Evolutionary conservation across 2,113 vertebrate species (phyloP), one percentile per base, ranked within the genome.

Genomic region (Rousettus leschenaultii): DNA sequence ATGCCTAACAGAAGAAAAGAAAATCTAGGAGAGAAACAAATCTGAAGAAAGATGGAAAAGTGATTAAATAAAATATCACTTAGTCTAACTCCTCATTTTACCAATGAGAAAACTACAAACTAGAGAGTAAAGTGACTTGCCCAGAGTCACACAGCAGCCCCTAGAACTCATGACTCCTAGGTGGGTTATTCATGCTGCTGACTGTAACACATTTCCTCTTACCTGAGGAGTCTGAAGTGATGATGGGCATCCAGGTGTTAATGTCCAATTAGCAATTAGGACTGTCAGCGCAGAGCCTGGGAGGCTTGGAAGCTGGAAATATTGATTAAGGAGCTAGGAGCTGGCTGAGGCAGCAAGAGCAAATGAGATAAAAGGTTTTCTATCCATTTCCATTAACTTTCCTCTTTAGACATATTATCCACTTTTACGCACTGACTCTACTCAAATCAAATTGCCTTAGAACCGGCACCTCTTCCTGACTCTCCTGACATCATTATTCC

Each of bases 351-450:
- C 86, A 82, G 89, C 48, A 38, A 75, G 53, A 71, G 35, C 33
- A 92, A 94, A 96, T 92, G 75, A 95, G 75, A 97, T 96, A 90
- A 97, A 95, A 92, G 61, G 85, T 73, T 96, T 96, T 88, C 94
- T 90, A 84, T 97, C 84, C 92, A 95, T 94, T 95, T 96, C 92
- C 66, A 96, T 97, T 96, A 96, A 94, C 71, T 96, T 88, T 86
- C 80, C 73, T 75, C 63, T 95, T 73, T 77, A 80, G 75, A 92
- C 40, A 3, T 94, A 96, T 97, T 93, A 95, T 73, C 96, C 85
- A 80, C n/a, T 75, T 18, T 3, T 21, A 79, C 48, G 21, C 66
- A 55, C 63, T 96, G 80, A 45, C 86, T 95, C 92, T 95, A 53
- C 45, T 87, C 77, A 97, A 80, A 96, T 90, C 84, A 94, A 86